Percentiles rank a stretch among this genome's conserved stretches.
Evolutionary conservation across 2,113 vertebrate genomes (phyloP).

Genomic region (Marmota monax): DNA sequence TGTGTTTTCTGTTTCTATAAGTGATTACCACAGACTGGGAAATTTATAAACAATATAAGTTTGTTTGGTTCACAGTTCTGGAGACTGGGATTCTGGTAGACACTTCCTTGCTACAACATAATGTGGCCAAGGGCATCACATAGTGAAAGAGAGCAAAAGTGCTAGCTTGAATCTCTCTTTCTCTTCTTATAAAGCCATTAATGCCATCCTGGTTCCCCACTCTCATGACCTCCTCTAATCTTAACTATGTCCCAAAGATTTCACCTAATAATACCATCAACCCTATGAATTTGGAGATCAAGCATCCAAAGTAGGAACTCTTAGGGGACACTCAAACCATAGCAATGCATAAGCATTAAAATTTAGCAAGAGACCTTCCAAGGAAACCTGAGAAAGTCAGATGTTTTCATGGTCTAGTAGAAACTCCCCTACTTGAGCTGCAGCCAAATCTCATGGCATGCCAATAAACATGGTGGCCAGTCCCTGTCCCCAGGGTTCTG

Average conservation of each 20-base stretch:
- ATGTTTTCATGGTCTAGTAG: too few species aligned
- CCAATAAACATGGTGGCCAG: not conserved
- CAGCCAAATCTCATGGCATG: not conserved
- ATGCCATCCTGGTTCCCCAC: not conserved
- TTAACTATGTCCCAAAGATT: not conserved
- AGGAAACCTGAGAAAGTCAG: not conserved
- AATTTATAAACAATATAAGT: not conserved
- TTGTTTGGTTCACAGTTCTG: not conserved
- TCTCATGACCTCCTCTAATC: not conserved
- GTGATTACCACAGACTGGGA: not conserved
- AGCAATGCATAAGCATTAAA: not conserved
- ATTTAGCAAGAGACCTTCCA: not conserved
- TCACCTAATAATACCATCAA: not conserved
- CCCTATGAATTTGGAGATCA: not conserved
- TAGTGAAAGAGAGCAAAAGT: not conserved
- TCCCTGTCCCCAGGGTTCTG: too few species aligned
- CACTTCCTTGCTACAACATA: too few species aligned
- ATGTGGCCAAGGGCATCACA: not conserved
- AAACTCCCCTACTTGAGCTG: fast-evolving
- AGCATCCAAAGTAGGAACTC: not conserved
- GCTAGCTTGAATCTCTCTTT: not conserved
- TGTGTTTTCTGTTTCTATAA: not conserved
- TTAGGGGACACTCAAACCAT: not conserved
- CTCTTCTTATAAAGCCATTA: not conserved
- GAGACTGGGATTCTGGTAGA: too few species aligned